Conservation (phyloP, 1,140 invertebrate genomes). For the Aricia agestis region DNA sequence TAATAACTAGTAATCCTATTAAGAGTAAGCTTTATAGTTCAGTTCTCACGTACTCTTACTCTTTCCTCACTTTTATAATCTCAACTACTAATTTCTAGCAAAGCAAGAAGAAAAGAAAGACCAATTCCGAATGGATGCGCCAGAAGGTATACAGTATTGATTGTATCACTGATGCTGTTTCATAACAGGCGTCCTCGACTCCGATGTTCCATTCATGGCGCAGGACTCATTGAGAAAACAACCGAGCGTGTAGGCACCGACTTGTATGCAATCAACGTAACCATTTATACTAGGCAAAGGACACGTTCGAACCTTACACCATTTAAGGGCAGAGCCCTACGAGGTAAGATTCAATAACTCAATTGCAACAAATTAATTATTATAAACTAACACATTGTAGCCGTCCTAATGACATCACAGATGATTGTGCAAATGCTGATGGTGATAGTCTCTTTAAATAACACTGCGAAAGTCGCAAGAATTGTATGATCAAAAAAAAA, state of each 20-base stretch:
- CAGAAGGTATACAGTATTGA: slow-evolving; percentile 4
- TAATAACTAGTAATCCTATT: too few relatives aligned
- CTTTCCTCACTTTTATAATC: not conserved
- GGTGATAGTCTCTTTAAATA: not conserved
- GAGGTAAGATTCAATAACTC: slow-evolving; percentile 19
- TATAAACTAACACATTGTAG: not conserved
- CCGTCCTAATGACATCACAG: not conserved
- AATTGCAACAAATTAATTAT: slow-evolving; percentile 16
- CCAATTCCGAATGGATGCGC: not conserved
- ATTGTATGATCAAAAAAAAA: not conserved
- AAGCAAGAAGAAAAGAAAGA: not conserved
- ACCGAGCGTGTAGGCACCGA: slow-evolving; percentile 30
- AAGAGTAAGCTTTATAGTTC: too few relatives aligned
- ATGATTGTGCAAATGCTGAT: too few relatives aligned
- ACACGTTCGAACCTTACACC: slow-evolving; percentile 33
- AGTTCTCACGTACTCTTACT: not conserved
- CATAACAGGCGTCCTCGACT: slow-evolving; percentile 45
- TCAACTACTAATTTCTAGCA: not conserved
- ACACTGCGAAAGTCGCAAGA: not conserved
- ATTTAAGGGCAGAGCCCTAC: slow-evolving; percentile 28
- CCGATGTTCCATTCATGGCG: slow-evolving; percentile 42
- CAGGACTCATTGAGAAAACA: slow-evolving; percentile 44
- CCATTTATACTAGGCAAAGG: slow-evolving; percentile 31
- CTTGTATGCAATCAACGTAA: slow-evolving; percentile 48
- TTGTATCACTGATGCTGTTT: slow-evolving; percentile 24